phyloP scores from a whole-genome alignment of 2,797 vertebrate genomes.

The Falco cherrug region DNA sequence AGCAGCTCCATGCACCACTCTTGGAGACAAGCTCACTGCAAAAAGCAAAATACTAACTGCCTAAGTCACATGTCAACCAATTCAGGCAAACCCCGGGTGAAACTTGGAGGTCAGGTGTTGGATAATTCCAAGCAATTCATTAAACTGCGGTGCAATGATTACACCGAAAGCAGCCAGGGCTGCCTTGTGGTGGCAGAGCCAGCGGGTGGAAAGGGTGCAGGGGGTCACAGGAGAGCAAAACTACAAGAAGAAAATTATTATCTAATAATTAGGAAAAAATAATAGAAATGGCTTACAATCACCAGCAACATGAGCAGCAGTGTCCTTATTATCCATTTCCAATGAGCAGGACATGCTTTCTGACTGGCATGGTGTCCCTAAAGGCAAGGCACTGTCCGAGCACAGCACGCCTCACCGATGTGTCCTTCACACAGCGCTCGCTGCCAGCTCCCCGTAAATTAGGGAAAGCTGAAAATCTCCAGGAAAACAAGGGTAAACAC shows the following conservation, averaged over 20 bases:
- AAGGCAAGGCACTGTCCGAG: neutral
- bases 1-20: neutral
- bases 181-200: rapidly evolving
- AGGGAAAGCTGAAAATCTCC: neutral
- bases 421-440: rapidly evolving
- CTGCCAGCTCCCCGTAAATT: neutral
- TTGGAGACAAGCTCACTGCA: neutral
- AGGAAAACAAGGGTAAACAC: neutral
- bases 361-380: rapidly evolving
- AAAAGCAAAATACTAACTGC: neutral
- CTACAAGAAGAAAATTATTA: neutral
- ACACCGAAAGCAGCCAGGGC: rapidly evolving
- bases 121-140: neutral
- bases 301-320: neutral
- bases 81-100: neutral
- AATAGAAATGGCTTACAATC: neutral
- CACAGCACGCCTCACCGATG: rapidly evolving
- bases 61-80: neutral
- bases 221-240: neutral
- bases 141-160: rapidly evolving
- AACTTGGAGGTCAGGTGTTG: too few relatives aligned
- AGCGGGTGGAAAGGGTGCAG: neutral
- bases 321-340: neutral
- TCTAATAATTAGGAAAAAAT: neutral
- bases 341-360: rapidly evolving